Percentiles rank a stretch among this genome's conserved stretches.
These are phyloP conservation scores for Cyanoliseus patagonus DNA, from an alignment of 2,113 vertebrate species.

Conservation along the genomic window DNA sequence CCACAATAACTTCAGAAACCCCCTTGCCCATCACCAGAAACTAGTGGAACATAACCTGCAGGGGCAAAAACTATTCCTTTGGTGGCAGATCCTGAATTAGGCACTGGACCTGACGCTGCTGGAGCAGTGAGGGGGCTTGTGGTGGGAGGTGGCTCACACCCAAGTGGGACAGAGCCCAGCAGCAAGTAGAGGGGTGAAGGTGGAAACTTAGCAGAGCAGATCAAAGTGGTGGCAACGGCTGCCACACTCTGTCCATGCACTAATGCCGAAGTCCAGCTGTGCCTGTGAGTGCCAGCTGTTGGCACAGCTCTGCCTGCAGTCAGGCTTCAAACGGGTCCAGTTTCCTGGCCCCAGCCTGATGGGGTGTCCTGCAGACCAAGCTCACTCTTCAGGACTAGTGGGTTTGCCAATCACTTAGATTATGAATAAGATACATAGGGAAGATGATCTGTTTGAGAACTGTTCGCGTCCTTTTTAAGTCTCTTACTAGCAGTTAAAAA, in stretches of 20 bases:
- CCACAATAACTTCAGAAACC: neutral
- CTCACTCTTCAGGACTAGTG: neutral
- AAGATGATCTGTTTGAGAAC: neutral
- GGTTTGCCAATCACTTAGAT: fast-evolving
- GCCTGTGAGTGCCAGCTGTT: neutral
- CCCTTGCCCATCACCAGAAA: neutral
- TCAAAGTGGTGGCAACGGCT: fast-evolving
- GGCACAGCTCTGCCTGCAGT: fast-evolving
- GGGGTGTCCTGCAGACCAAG: neutral
- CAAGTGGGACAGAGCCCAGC: neutral
- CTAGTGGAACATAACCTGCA: neutral
- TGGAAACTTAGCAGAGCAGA: neutral
- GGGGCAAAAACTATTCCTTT: neutral
- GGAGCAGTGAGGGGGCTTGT: neutral
- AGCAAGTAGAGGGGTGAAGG: neutral
- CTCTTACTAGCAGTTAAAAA: neutral
- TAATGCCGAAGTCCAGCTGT: neutral
- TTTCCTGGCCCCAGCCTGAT: neutral
- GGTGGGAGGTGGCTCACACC: neutral
- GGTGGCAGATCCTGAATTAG: neutral
- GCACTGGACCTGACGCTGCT: fast-evolving
- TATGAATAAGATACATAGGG: too few species aligned
- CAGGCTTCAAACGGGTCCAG: neutral
- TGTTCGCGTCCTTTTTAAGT: neutral
- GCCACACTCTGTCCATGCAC: neutral